Conservation (phyloP, 2,113 vertebrate species). For the Megaleporinus macrocephalus region DNA sequence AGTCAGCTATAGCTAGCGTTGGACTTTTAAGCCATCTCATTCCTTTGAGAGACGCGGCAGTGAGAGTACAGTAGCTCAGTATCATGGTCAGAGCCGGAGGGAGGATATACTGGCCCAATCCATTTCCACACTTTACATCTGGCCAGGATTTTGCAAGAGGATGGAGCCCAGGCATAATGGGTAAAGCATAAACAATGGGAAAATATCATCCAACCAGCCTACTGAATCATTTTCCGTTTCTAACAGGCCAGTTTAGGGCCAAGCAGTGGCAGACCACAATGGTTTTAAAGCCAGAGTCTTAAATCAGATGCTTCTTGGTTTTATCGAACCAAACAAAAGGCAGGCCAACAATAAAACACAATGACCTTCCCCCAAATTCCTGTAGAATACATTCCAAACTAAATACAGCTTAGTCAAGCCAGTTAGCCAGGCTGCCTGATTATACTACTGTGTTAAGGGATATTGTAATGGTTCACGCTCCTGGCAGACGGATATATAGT, state of each 20-base stretch:
- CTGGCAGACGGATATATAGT: slow-evolving; percentile 38
- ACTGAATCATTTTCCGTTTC: not conserved
- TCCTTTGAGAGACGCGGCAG: not conserved
- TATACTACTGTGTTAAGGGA: slow-evolving; percentile 1
- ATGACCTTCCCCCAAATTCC: not conserved
- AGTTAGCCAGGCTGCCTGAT: slow-evolving; percentile 1
- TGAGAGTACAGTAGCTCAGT: not conserved
- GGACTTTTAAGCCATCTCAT: not conserved
- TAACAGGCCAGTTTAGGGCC: not conserved
- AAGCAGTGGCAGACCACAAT: not conserved
- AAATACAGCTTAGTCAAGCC: not conserved
- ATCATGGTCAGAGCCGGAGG: not conserved
- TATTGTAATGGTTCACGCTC: not conserved
- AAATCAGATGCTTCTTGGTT: not conserved
- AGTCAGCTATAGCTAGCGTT: not conserved
- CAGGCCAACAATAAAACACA: not conserved
- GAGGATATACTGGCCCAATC: not conserved
- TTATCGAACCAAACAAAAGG: not conserved
- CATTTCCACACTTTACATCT: not conserved
- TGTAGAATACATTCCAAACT: not conserved
- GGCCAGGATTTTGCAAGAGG: not conserved
- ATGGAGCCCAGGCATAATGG: not conserved
- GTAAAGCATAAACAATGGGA: not conserved
- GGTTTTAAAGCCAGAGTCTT: not conserved
- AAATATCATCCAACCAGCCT: not conserved